These are phyloP conservation scores for Acanthurus tractus DNA, from an alignment of 2,797 vertebrate genomes.

Conservation along the genomic window DNA sequence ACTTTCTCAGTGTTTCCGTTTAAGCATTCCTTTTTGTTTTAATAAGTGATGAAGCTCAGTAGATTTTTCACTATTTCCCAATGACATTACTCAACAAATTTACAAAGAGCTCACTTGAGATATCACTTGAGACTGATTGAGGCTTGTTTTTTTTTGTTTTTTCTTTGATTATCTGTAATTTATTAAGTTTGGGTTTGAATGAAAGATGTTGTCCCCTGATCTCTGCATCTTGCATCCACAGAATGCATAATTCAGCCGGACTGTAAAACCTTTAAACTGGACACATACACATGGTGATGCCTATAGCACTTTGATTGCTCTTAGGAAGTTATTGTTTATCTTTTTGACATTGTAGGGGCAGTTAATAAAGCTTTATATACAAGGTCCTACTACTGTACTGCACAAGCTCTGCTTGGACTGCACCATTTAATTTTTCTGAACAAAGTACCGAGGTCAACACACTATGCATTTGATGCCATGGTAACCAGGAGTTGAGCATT, in stretches of 20 bases:
- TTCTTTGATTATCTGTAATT: no score
- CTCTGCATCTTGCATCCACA: no score
- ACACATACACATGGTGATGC: background rate
- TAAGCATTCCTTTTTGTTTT: background rate
- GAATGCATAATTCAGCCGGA: no score
- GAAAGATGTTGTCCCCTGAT: no score
- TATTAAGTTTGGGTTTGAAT: no score
- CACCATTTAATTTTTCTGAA: background rate
- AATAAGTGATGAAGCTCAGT: slow-evolving; percentile 1
- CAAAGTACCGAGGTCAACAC: background rate
- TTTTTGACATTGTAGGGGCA: background rate
- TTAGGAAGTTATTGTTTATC: background rate
- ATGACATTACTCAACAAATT: slow-evolving; percentile 11
- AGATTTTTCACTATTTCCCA: slow-evolving; percentile 2
- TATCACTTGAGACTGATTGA: no score
- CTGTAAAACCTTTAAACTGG: no score
- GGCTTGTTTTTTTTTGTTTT: no score
- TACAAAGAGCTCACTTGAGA: slow-evolving; percentile 3
- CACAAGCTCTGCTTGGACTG: background rate
- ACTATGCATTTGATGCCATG: background rate
- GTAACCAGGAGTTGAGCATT: background rate
- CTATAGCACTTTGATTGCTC: background rate
- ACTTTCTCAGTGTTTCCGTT: background rate
- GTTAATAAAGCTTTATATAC: background rate
- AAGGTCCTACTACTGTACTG: background rate